Conservation (phyloP, 2,113 vertebrate species). For the Mustelus asterias region DNA sequence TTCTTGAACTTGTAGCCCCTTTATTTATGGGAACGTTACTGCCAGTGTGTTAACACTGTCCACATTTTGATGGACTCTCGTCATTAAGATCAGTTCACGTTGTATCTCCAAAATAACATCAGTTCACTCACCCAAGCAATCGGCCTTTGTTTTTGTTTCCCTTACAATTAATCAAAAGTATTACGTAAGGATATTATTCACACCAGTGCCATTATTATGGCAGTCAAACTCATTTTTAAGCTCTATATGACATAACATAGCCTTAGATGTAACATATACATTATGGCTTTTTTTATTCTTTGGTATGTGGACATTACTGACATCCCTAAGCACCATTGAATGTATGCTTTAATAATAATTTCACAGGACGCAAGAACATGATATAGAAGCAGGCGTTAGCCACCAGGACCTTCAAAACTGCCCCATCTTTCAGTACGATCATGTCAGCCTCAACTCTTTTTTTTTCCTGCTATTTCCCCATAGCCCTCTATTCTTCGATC, state of each 20-base stretch:
- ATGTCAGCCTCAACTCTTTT: too few relatives aligned
- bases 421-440: too few relatives aligned
- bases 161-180: background rate
- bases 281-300: background rate
- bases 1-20: background rate
- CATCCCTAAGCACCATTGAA: too few relatives aligned
- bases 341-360: too few relatives aligned
- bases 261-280: background rate
- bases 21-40: background rate
- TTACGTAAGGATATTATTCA: background rate
- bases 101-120: background rate
- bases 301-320: too few relatives aligned
- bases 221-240: slow-evolving; percentile 34
- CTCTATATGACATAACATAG: slow-evolving; percentile 40
- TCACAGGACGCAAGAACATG: too few relatives aligned
- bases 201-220: slow-evolving; percentile 37
- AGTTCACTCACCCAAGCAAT: background rate
- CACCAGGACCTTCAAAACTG: too few relatives aligned
- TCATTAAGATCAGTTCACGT: background rate
- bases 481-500: too few relatives aligned
- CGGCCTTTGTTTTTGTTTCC: background rate
- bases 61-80: background rate
- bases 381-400: too few relatives aligned
- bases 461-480: too few relatives aligned
- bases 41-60: background rate